These are phyloP conservation scores for Pantala flavescens DNA, from an alignment of 1,140 invertebrate genomes.

Conservation along the genomic window DNA sequence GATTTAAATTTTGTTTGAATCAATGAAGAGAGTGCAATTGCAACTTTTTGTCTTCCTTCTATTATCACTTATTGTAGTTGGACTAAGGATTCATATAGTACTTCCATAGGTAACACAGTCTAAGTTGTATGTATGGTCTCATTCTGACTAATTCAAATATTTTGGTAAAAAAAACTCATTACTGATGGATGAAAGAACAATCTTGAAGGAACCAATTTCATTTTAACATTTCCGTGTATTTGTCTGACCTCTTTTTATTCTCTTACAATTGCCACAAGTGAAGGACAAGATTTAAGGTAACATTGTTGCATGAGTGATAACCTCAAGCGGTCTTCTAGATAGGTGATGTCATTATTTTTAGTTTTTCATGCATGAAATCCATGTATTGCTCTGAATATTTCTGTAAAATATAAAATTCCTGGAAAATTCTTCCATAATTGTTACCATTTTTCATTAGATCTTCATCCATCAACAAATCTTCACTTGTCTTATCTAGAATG, in stretches of 20 bases:
- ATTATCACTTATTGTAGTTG: too few species aligned
- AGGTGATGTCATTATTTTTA: background rate
- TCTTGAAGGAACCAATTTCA: too few species aligned
- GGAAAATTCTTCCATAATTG: background rate
- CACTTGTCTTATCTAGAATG: background rate
- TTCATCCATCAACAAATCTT: background rate
- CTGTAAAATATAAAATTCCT: background rate
- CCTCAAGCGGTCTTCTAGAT: background rate
- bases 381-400: background rate
- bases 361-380: background rate
- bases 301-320: background rate
- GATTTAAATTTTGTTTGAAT: too few species aligned
- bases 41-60: too few species aligned
- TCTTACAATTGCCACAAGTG: background rate
- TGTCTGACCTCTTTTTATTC: background rate
- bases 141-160: too few species aligned
- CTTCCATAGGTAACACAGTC: too few species aligned
- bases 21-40: too few species aligned
- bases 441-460: background rate
- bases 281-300: slow-evolving; percentile 6
- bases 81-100: too few species aligned
- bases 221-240: background rate
- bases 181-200: background rate
- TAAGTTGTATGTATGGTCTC: too few species aligned
- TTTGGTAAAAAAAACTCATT: too few species aligned